phyloP scores from a whole-genome alignment of 2,113 vertebrate genomes.

The Leptocoma aspasia region DNA sequence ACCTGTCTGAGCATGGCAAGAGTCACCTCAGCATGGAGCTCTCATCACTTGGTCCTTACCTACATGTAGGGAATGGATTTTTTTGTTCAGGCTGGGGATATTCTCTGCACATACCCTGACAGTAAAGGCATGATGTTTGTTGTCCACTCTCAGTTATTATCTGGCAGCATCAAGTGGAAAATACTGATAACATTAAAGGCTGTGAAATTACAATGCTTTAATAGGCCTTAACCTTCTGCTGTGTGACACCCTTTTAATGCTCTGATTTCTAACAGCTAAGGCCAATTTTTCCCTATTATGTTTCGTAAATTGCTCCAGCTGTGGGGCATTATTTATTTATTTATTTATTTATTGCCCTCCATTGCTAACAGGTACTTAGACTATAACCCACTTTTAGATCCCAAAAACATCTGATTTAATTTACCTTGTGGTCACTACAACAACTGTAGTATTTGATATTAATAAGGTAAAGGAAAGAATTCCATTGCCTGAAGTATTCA shows the following conservation, averaged over 20 bases:
- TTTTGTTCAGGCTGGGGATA: not conserved
- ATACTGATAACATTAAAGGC: conserved; percentile 60
- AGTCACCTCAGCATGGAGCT: not conserved
- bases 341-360: not conserved
- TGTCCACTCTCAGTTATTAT: conserved; percentile 58
- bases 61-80: not conserved
- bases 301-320: conserved; percentile 23
- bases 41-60: not conserved
- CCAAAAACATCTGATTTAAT: not conserved
- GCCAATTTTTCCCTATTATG: not conserved
- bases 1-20: not conserved
- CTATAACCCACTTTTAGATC: not conserved
- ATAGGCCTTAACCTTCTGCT: conserved; percentile 68
- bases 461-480: conserved; percentile 6
- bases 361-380: not conserved
- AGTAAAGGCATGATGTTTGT: conserved; percentile 28
- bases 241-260: conserved; percentile 54
- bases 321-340: not conserved
- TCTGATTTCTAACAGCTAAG: conserved; percentile 23
- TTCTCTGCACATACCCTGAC: conserved; percentile 30
- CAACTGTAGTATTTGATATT: not conserved
- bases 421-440: not conserved
- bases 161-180: conserved; percentile 67
- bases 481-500: not conserved
- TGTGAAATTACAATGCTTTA: conserved; percentile 69